phyloP scores from a whole-genome alignment of 2,888 invertebrate species.

The Parasteatoda lunata region DNA sequence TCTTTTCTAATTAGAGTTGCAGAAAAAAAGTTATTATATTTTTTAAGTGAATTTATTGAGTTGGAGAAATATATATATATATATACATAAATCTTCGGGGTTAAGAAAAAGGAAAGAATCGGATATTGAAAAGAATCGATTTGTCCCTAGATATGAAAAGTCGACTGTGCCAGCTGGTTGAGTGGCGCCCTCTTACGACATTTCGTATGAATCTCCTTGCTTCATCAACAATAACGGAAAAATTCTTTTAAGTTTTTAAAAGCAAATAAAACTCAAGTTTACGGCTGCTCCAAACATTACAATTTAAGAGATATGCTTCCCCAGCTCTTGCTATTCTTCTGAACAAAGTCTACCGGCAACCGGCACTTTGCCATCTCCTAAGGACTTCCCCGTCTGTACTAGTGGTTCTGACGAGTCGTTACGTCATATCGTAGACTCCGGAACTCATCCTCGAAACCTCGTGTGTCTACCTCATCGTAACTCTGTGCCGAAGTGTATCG shows the following conservation, averaged over 20 bases:
- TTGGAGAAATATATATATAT: no score
- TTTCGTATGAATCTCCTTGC: conserved; percentile 6
- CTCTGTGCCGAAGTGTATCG: neutral
- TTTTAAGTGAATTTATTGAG: no score
- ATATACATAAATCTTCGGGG: no score
- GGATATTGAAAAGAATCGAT: conserved; percentile 50
- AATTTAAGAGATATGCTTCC: neutral
- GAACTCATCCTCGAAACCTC: conserved; percentile 34
- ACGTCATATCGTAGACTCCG: conserved; percentile 39
- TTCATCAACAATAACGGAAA: neutral
- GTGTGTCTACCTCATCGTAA: conserved; percentile 11
- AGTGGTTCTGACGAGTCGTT: conserved; percentile 30
- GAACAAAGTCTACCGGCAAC: neutral
- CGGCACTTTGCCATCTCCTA: conserved; percentile 10
- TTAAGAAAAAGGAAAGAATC: conserved; percentile 13
- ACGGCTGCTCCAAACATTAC: neutral
- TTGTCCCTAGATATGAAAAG: conserved; percentile 24
- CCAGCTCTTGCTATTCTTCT: neutral
- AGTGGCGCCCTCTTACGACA: conserved; percentile 37
- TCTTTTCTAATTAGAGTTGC: no score
- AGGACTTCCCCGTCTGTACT: conserved; percentile 29
- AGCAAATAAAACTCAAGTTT: conserved; percentile 1
- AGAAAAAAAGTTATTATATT: no score
- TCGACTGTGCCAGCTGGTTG: conserved; percentile 36
- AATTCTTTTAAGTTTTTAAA: conserved; percentile 11